Base-by-base conservation (phyloP, 1,140 invertebrate genomes). In the Sycophaga agraensis region DNA sequence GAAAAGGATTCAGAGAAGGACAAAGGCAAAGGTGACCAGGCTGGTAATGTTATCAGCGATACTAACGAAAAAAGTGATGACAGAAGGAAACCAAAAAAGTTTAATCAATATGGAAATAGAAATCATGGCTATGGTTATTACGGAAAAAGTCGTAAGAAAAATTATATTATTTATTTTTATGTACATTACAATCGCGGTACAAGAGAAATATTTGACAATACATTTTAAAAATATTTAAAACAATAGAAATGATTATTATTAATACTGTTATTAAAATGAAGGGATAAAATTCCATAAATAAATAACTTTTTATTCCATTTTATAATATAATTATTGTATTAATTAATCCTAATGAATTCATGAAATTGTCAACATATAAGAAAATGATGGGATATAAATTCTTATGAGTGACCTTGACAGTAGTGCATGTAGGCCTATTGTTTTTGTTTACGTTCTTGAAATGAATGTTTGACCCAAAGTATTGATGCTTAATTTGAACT, bases 141-240 rank as follows among this genome's bases (percentile, higher is more conserved):
- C 14, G 48, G 61, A 24, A 63, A 63, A 37, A 57, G 51, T 46
- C 61, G 61, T 63, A 37, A 63, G 60, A 57, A 28, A 24, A 45
- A 8, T 56, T 34, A 19, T 31, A 2, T 49, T 6, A 16, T 46
- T 46, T 22, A 19, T 42, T 42, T 42, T 42, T 1, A 42, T 19
- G 11, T n/a, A n/a, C n/a, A n/a, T n/a, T n/a, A n/a, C n/a, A n/a
- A n/a, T n/a, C n/a, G n/a, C n/a, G n/a, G n/a, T n/a, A n/a, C n/a
- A n/a, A n/a, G n/a, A n/a, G n/a, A n/a, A n/a, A n/a, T n/a, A n/a
- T n/a, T n/a, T n/a, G n/a, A n/a, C n/a, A n/a, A n/a, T n/a, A n/a
- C n/a, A n/a, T n/a, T n/a, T n/a, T n/a, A n/a, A n/a, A n/a, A n/a
- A n/a, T n/a, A n/a, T n/a, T n/a, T n/a, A n/a, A n/a, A n/a, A n/a